Evolutionary conservation across 2,113 vertebrate species (phyloP), one percentile per base, ranked within the genome.

Genomic region (Conger conger): DNA sequence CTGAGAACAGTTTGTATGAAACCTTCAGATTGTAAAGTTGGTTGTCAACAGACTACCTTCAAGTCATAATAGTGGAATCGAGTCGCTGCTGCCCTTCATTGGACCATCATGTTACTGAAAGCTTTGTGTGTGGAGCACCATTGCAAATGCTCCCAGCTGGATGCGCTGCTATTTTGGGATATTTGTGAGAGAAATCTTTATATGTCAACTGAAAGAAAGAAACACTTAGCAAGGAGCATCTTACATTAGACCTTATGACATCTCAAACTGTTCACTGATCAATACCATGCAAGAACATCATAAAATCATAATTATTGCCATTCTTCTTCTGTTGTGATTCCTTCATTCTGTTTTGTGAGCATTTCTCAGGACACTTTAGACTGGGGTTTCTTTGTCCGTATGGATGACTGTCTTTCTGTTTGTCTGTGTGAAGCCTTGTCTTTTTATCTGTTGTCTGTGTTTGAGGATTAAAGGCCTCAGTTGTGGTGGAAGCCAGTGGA

Each of bases 391-490:
- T 50, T 50, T 79, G 40, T 54, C 42, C 53, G 60, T 84, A 33
- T 78, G 76, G 13, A n/a, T 60, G 45, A n/a, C n/a, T 60, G 33
- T 84, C 42, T 84, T 20, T 36, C 18, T 80, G 83, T 76, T 84
- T 80, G 45, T 60, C 35, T 50, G 33, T 89, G 82, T 36, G 68
- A 73, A 73, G n/a, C 68, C n/a, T 9, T 50, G n/a, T 40, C 23
- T 53, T 30, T 18, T 76, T 76, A 53, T 83, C 6, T 73, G 2
- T 73, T 30, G 68, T 11, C 33, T 33, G 27, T 4, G 7, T 33
- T 73, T 73, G 68, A 73, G 27, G n/a, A 33, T 16, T 76, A 9
- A 76, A 33, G 40, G 6, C n/a, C 50, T 82, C 42, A 35, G 30
- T 50, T 37, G 7, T 6, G 15, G 23, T 81, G 17, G 15, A 76